Conservation (phyloP, 2,888 invertebrate genomes). For the Ypsolopha scabrella region DNA sequence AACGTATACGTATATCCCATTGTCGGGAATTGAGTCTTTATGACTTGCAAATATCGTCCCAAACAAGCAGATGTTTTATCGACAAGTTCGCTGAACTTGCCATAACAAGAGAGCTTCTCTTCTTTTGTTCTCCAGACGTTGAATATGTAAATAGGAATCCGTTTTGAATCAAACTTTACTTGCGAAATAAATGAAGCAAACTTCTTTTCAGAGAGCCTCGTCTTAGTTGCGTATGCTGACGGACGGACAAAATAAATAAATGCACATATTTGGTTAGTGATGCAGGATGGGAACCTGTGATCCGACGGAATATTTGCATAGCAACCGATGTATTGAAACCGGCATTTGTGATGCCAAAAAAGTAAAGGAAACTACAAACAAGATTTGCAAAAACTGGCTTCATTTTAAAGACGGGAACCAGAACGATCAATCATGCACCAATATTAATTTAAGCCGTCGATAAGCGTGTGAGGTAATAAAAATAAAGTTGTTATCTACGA, state of each 20-base stretch:
- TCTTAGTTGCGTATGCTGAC: conserved; percentile 26
- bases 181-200: conserved; percentile 14
- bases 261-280: conserved; percentile 62
- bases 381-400: no score
- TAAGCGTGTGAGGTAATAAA: conserved; percentile 4
- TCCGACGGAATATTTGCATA: conserved; percentile 44
- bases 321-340: conserved; percentile 23
- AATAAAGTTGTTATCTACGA: conserved; percentile 17
- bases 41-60: conserved; percentile 48
- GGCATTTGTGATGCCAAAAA: no score
- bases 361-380: no score
- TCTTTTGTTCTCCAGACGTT: conserved; percentile 23
- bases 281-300: conserved; percentile 33
- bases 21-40: conserved; percentile 14
- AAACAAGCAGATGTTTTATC: conserved; percentile 49
- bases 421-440: conserved; percentile 26
- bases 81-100: conserved; percentile 44
- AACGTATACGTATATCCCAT: no score
- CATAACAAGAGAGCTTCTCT: conserved; percentile 11
- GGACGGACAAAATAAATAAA: conserved; percentile 48
- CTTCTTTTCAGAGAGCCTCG: conserved; percentile 18
- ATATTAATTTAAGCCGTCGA: conserved; percentile 14
- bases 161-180: conserved; percentile 23
- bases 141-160: conserved; percentile 35
- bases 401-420: no score